Percentiles rank a stretch among this genome's conserved stretches.
Evolutionary conservation across 2,888 invertebrate species (phyloP).

Genomic region (Agrochola circellaris): DNA sequence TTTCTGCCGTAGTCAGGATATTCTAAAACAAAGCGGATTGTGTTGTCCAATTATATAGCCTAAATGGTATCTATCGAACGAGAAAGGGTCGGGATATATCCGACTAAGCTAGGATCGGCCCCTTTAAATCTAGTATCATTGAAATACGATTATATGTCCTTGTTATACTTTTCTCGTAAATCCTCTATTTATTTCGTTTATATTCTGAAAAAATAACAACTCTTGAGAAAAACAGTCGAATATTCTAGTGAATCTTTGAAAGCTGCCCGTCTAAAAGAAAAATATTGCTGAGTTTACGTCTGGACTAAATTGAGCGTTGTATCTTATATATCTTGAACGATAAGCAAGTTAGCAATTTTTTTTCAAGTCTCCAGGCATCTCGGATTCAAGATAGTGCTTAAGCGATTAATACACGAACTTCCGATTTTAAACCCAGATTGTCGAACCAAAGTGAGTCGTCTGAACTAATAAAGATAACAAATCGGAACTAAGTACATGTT

Average conservation of each 20-base stretch:
- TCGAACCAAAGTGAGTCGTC: conserved; percentile 31
- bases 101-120: conserved; percentile 50
- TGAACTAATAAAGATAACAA: conserved; percentile 64
- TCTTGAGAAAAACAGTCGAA: conserved; percentile 9
- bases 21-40: conserved; percentile 32
- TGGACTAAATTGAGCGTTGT: conserved; percentile 45
- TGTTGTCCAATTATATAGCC: conserved; percentile 46
- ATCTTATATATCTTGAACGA: conserved; percentile 35
- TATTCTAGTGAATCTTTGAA: conserved; percentile 21
- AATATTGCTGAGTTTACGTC: conserved; percentile 38
- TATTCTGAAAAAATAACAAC: conserved; percentile 31
- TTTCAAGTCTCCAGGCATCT: conserved; percentile 7
- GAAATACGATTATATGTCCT: conserved; percentile 53
- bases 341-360: conserved; percentile 38
- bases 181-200: conserved; percentile 37
- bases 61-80: conserved; percentile 37
- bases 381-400: conserved; percentile 28
- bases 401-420: conserved; percentile 41
- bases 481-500: conserved; percentile 44
- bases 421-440: conserved; percentile 32
- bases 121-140: conserved; percentile 48
- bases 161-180: conserved; percentile 33
- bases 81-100: conserved; percentile 36
- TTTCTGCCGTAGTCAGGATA: conserved; percentile 6
- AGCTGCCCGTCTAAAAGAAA: conserved; percentile 25